Evolutionary conservation across 2,888 invertebrate species (phyloP), one percentile per base, ranked within the genome.

Genomic region (Plemyria rubiginata): DNA sequence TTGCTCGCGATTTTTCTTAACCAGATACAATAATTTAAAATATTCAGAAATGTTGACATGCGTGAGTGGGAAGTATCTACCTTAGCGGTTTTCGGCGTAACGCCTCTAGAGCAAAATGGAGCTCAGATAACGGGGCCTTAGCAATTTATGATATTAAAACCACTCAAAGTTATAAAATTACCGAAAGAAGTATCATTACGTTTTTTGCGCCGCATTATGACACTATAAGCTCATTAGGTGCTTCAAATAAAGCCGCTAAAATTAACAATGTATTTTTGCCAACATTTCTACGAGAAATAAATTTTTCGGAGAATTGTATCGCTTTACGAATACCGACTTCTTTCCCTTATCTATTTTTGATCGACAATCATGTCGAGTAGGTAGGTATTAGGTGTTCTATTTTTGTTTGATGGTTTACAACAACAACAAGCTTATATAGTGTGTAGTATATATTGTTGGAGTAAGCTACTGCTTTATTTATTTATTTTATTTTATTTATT

Each of bases 151-250:
- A 50, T 56, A 66, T 56, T 55, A 60, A 67, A 64, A 66, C 62
- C 70, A 62, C 62, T 65, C 67, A 51, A 67, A 43, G 54, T 54
- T 55, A 70, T 67, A 52, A 69, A 66, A 65, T 68, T 65, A 62
- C 64, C 40, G 40, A 49, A 52, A n/a, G 51, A 51, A 60, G 56
- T 59, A 56, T 45, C 43, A 61, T n/a, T n/a, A 16, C 49, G 57
- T 65, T 60, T 67, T 62, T 61, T 60, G 40, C 28, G 46, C 52
- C 22, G 40, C 45, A 32, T 54, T 58, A 49, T 22, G 38, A 41
- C 52, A 38, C 50, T 59, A 41, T 15, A 63, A 36, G 55, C 63
- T 38, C 46, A 63, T 40, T 16, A 46, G 15, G 29, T 48, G 16
- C 45, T 54, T 62, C 58, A 36, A 54, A 29, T 32, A 59, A 59